A percentile compares a stretch with the other conserved stretches of the same genome.
Evolutionary conservation across 2,888 invertebrate species (phyloP).

Genomic region (Poecilobothrus nobilitatus): DNA sequence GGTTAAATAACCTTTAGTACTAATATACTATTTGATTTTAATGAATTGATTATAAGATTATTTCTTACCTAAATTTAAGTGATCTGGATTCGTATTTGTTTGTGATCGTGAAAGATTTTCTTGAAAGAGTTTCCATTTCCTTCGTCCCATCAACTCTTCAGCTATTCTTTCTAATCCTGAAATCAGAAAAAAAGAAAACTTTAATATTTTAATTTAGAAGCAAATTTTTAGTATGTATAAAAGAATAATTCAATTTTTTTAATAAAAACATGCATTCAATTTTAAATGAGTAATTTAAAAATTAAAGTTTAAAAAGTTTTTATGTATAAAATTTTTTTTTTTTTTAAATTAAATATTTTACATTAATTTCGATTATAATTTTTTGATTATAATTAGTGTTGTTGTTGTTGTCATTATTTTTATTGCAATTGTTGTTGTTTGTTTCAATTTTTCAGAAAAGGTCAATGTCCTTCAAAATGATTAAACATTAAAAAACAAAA

Average conservation of each 20-base stretch:
- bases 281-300: neutral
- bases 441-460: neutral
- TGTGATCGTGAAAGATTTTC: slow-evolving; percentile 57
- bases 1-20: too few relatives aligned
- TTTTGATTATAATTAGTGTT: neutral
- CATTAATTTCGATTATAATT: neutral
- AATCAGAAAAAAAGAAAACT: slow-evolving; percentile 25
- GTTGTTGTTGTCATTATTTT: neutral
- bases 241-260: neutral
- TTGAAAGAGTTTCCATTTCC: slow-evolving; percentile 93
- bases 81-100: slow-evolving; percentile 32
- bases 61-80: slow-evolving; percentile 24
- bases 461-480: slow-evolving; percentile 9
- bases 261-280: neutral
- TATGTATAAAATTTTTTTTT: neutral
- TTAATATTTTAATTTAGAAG: neutral
- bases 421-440: too few relatives aligned
- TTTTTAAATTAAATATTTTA: neutral
- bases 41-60: too few relatives aligned
- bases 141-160: slow-evolving; percentile 94
- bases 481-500: neutral
- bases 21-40: too few relatives aligned
- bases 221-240: neutral
- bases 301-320: neutral
- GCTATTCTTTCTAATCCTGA: slow-evolving; percentile 91